Conservation (phyloP, 2,113 vertebrate species). For the Sprattus sprattus region DNA sequence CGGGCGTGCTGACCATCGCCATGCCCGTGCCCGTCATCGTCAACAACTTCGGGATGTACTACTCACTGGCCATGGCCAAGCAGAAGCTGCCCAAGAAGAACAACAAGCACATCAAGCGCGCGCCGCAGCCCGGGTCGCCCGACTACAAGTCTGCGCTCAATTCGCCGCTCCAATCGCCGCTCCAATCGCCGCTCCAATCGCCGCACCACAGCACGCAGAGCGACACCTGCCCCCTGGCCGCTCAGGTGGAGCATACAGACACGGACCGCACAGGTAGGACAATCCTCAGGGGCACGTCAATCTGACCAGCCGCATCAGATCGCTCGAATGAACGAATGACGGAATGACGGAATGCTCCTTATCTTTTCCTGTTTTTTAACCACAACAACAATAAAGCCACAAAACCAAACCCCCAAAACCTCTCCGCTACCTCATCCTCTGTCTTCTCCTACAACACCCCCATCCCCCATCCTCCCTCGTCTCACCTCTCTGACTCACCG, state of each 20-base stretch:
- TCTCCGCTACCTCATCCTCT: too few relatives aligned
- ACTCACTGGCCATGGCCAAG: slow-evolving; percentile 94
- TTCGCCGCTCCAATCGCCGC: slow-evolving; percentile 86
- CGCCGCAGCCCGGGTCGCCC: slow-evolving; percentile 87
- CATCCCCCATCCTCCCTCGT: too few relatives aligned
- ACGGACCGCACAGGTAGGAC: slow-evolving; percentile 94
- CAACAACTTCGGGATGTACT: slow-evolving; percentile 95
- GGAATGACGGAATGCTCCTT: too few relatives aligned
- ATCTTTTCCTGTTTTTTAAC: too few relatives aligned
- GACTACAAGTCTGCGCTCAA: slow-evolving; percentile 92
- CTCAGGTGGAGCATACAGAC: slow-evolving; percentile 77
- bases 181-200: slow-evolving; percentile 89
- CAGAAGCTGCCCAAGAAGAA: slow-evolving; percentile 97
- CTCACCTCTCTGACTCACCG: too few relatives aligned
- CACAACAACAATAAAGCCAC: too few relatives aligned
- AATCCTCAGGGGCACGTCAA: slow-evolving; percentile 83
- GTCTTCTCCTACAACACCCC: too few relatives aligned
- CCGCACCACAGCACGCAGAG: slow-evolving; percentile 90
- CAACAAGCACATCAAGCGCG: slow-evolving; percentile 91
- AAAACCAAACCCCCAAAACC: too few relatives aligned
- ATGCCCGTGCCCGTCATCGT: slow-evolving; percentile 93
- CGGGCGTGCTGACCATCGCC: slow-evolving; percentile 88
- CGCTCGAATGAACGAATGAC: too few relatives aligned
- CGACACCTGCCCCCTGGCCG: slow-evolving; percentile 87
- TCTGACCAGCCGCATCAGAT: slow-evolving; percentile 1